phyloP scores from a whole-genome alignment of 37 sponge, comb jelly and placozoan genomes.

The Geodia barretti region DNA sequence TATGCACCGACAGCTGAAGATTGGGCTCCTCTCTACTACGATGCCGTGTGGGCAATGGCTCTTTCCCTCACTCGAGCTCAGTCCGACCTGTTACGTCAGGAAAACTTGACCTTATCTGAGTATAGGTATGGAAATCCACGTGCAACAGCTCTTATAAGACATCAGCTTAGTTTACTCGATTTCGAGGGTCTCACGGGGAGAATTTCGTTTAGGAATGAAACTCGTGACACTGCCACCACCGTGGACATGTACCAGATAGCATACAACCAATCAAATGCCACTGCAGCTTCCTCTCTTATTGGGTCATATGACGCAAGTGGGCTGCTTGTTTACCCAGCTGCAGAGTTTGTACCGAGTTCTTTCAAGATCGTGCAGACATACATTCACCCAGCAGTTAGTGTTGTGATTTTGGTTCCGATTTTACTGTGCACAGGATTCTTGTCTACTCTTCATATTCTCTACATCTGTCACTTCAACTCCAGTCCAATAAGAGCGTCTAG shows the following conservation, averaged over 20 bases:
- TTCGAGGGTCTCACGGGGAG: neutral
- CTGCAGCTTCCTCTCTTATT: neutral
- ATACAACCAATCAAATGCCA: neutral
- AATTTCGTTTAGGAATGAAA: neutral
- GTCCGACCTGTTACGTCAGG: neutral
- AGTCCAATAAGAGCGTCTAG: conserved; percentile 36
- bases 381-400: conserved; percentile 4
- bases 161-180: neutral
- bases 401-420: neutral
- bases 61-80: conserved; percentile 10
- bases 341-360: neutral
- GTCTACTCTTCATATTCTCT: neutral
- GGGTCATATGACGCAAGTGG: neutral
- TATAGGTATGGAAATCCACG: neutral
- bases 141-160: neutral
- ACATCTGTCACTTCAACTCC: conserved; percentile 1
- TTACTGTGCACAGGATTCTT: neutral
- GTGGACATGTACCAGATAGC: neutral
- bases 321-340: neutral
- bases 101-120: no score
- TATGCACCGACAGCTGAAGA: neutral
- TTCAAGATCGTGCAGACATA: neutral
- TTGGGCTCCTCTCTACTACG: conserved; percentile 18
- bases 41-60: conserved; percentile 47
- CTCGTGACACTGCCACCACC: neutral